These are phyloP conservation scores for Dermatemys mawii DNA, from an alignment of 2,113 vertebrate species.

Conservation along the genomic window DNA sequence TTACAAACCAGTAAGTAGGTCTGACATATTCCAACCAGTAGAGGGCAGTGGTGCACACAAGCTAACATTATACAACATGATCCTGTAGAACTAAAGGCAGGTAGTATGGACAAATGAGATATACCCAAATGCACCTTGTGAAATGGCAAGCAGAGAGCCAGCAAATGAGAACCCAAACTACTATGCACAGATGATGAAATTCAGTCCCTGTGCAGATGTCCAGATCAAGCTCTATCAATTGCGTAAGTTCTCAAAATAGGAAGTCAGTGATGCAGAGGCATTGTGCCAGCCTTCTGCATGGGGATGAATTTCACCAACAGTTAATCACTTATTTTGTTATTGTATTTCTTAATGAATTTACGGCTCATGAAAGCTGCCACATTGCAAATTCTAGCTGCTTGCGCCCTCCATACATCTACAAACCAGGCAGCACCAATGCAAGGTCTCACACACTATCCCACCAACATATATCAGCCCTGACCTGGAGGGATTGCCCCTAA, in stretches of 20 bases:
- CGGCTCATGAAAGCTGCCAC: neutral
- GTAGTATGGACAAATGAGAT: neutral
- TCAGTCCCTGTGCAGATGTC: conserved; percentile 37
- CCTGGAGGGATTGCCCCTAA: neutral
- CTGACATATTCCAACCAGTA: neutral
- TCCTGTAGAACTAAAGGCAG: neutral
- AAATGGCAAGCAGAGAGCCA: neutral
- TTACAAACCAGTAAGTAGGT: neutral
- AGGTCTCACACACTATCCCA: neutral
- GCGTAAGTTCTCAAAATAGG: conserved; percentile 25
- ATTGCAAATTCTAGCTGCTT: neutral
- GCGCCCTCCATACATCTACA: neutral
- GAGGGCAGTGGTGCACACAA: neutral
- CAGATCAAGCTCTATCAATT: conserved; percentile 49
- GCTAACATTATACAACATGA: neutral
- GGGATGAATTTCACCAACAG: conserved; percentile 32
- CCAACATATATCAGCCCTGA: fast-evolving
- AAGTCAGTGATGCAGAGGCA: neutral
- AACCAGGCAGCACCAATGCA: fast-evolving
- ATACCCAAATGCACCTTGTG: neutral
- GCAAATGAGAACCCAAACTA: neutral
- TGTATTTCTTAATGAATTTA: conserved; percentile 46
- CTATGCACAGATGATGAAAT: neutral
- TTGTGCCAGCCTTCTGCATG: conserved; percentile 13
- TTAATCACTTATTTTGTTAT: neutral